phyloP scores from a whole-genome alignment of 2,113 vertebrate genomes.

The Dromiciops gliroides region DNA sequence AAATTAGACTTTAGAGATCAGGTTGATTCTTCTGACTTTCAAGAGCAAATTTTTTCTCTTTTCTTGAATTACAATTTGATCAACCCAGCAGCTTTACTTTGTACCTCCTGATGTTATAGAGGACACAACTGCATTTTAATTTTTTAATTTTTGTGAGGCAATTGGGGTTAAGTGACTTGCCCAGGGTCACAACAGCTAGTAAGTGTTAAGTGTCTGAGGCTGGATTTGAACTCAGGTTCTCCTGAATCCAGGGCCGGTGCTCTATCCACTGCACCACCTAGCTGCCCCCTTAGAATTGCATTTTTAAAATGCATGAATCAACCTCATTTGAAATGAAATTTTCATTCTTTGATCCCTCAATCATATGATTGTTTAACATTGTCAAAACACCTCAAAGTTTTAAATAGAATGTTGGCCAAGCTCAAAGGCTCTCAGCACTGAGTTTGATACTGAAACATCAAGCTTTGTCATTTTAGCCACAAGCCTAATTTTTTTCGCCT shows the following conservation, averaged over 20 bases:
- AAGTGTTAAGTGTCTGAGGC: too few species aligned
- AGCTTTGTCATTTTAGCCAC: too few species aligned
- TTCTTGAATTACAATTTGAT: constrained; percentile 32
- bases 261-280: too few species aligned
- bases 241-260: too few species aligned
- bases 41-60: constrained; percentile 7
- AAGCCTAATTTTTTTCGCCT: too few species aligned
- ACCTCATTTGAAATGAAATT: constrained; percentile 38
- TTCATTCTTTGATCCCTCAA: neutral
- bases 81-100: constrained; percentile 19
- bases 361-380: neutral
- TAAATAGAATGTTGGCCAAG: constrained; percentile 40
- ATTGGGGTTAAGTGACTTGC: too few species aligned
- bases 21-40: neutral
- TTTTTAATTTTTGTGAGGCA: too few species aligned
- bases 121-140: constrained; percentile 10
- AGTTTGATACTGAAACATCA: too few species aligned
- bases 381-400: constrained; percentile 22
- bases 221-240: too few species aligned
- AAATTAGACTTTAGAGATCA: too few species aligned
- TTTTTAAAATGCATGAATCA: constrained; percentile 37
- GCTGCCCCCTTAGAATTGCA: too few species aligned
- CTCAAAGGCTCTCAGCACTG: neutral
- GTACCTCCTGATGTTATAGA: neutral
- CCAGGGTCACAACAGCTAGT: too few species aligned